phyloP scores from a whole-genome alignment of 2,888 invertebrate genomes.

The Philereme vetulata region DNA sequence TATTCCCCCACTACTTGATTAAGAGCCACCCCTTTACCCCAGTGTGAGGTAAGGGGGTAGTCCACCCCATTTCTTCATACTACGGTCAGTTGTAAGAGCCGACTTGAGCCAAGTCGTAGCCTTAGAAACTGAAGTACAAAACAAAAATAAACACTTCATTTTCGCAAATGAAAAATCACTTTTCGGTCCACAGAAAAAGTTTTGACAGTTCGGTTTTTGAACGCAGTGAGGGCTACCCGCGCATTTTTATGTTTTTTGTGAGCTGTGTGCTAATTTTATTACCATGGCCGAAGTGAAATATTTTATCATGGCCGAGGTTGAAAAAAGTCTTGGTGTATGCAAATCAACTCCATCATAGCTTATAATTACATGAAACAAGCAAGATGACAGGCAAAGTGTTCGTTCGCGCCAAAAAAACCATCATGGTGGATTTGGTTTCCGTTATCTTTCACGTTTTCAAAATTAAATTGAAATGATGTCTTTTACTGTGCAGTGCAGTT shows the following conservation, averaged over 20 bases:
- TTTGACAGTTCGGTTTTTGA: constrained; percentile 3
- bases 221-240: constrained; percentile 11
- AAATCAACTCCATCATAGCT: constrained; percentile 39
- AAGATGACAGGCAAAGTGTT: constrained; percentile 67
- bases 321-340: constrained; percentile 59
- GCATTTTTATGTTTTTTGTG: constrained; percentile 16
- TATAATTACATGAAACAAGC: constrained; percentile 29
- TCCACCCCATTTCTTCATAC: constrained; percentile 70
- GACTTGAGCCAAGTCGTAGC: constrained; percentile 73
- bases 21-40: constrained; percentile 60
- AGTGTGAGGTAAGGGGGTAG: constrained; percentile 38
- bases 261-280: constrained; percentile 47
- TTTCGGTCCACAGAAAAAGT: background rate
- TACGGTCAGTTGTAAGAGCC: constrained; percentile 76
- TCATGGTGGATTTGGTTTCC: constrained; percentile 62
- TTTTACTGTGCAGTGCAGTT: constrained; percentile 41
- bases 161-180: constrained; percentile 32
- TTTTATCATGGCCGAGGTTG: constrained; percentile 55
- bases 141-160: constrained; percentile 76
- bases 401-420: constrained; percentile 78
- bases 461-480: constrained; percentile 81
- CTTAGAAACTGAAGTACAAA: constrained; percentile 77
- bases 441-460: constrained; percentile 74
- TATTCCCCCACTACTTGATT: constrained; percentile 77
- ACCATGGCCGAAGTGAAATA: constrained; percentile 57